These are phyloP conservation scores for Gymnothorax reevesii DNA, from an alignment of 2,797 vertebrate genomes.

Conservation along the genomic window DNA sequence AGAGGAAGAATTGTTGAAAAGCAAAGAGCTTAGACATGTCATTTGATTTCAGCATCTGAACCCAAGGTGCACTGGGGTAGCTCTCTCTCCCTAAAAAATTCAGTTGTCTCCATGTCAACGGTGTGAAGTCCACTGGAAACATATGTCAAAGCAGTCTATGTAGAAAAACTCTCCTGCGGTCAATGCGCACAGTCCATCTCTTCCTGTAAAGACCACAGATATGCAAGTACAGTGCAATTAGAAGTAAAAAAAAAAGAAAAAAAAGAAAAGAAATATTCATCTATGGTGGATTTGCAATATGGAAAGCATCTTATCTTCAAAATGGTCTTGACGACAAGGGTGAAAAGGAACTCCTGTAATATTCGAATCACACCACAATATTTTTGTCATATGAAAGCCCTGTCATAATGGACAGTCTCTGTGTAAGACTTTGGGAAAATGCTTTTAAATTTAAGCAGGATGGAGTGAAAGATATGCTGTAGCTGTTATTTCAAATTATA, in stretches of 20 bases:
- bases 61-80: background rate
- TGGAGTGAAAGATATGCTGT: constrained; percentile 1
- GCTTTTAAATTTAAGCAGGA: constrained; percentile 41
- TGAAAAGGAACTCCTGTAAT: constrained; percentile 28
- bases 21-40: background rate
- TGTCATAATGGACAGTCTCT: constrained; percentile 50
- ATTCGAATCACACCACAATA: constrained; percentile 62
- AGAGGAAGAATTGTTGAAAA: background rate
- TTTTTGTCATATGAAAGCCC: constrained; percentile 50
- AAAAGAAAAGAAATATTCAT: background rate
- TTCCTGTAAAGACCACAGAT: background rate
- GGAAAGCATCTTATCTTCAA: background rate
- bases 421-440: constrained; percentile 48
- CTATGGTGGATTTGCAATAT: background rate
- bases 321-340: background rate
- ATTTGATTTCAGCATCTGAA: background rate
- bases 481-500: constrained; percentile 3
- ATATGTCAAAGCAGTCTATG: background rate
- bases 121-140: background rate
- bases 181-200: background rate
- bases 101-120: background rate
- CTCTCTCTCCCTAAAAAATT: background rate
- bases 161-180: background rate
- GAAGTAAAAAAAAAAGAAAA: background rate
- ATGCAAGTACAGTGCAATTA: background rate